Evolutionary conservation across 2,888 invertebrate genomes (phyloP).

Genomic region (Macaria liturata): DNA sequence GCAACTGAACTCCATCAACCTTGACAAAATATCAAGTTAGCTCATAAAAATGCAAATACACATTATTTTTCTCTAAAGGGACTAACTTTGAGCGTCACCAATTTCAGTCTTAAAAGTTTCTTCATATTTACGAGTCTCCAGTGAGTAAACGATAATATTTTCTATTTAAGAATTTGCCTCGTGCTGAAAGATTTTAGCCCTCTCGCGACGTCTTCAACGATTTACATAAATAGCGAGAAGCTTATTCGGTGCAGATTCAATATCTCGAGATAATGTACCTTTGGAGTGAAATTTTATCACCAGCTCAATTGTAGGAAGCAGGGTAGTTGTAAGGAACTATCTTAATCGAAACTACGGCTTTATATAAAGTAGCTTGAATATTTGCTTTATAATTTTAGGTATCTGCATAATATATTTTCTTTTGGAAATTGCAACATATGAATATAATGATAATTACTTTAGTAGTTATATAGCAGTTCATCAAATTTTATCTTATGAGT

Average conservation of each 20-base stretch:
- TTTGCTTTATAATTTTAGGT: no score
- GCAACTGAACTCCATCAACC: no score
- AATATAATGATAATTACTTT: no score
- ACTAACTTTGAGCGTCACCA: conserved; percentile 4
- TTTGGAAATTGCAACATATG: no score
- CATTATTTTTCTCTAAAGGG: background rate
- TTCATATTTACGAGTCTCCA: conserved; percentile 17
- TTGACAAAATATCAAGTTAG: no score
- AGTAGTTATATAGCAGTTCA: no score
- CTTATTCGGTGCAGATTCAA: conserved; percentile 26
- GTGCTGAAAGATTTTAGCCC: conserved; percentile 20
- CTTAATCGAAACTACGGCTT: no score
- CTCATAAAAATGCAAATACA: no score
- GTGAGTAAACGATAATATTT: conserved; percentile 19
- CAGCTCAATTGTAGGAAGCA: background rate
- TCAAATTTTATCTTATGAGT: no score
- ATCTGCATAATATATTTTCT: no score
- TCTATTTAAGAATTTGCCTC: conserved; percentile 20
- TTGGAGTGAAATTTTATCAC: conserved; percentile 5
- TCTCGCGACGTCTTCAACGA: conserved; percentile 15
- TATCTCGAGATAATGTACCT: conserved; percentile 23
- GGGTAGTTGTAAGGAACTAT: no score
- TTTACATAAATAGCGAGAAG: conserved; percentile 31
- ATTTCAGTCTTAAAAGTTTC: conserved; percentile 16
- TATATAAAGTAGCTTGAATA: no score